Conservation (phyloP, 2,888 invertebrate species). For the Philaethria dido region DNA sequence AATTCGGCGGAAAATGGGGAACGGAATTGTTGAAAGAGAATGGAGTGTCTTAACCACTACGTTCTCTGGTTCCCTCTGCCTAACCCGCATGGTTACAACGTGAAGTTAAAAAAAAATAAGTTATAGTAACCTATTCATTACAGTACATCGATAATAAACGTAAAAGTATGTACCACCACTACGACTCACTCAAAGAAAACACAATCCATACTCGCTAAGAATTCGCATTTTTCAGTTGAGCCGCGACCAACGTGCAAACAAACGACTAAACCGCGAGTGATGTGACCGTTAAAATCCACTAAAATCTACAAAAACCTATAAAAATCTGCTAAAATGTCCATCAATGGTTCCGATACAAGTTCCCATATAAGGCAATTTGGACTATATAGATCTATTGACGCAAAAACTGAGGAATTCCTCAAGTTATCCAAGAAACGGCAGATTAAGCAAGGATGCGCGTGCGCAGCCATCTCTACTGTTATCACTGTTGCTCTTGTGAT, state of each 20-base stretch:
- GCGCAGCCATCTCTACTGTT: conserved; percentile 73
- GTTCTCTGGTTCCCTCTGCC: too few relatives aligned
- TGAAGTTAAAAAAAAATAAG: too few relatives aligned
- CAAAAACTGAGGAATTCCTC: conserved; percentile 73
- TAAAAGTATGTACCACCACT: conserved; percentile 51
- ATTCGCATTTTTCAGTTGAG: conserved; percentile 64
- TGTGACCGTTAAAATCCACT: conserved; percentile 49
- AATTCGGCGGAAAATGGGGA: too few relatives aligned
- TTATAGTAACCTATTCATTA: too few relatives aligned
- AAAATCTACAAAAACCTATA: background rate
- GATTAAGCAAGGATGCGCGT: conserved; percentile 73
- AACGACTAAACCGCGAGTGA: conserved; percentile 53
- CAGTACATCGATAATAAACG: conserved; percentile 51
- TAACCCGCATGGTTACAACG: too few relatives aligned
- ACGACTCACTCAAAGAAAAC: conserved; percentile 64
- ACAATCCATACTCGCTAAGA: conserved; percentile 56
- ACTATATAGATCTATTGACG: conserved; percentile 72
- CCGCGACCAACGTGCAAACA: conserved; percentile 56
- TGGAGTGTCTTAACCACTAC: too few relatives aligned
- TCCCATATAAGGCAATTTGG: conserved; percentile 71
- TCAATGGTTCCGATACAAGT: conserved; percentile 62
- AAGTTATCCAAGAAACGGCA: conserved; percentile 69
- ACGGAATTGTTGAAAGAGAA: too few relatives aligned
- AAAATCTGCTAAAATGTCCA: conserved; percentile 60
- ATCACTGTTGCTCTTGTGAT: conserved; percentile 76